phyloP scores from a whole-genome alignment of 2,113 vertebrate species.

The Eupsittula cactorum region DNA sequence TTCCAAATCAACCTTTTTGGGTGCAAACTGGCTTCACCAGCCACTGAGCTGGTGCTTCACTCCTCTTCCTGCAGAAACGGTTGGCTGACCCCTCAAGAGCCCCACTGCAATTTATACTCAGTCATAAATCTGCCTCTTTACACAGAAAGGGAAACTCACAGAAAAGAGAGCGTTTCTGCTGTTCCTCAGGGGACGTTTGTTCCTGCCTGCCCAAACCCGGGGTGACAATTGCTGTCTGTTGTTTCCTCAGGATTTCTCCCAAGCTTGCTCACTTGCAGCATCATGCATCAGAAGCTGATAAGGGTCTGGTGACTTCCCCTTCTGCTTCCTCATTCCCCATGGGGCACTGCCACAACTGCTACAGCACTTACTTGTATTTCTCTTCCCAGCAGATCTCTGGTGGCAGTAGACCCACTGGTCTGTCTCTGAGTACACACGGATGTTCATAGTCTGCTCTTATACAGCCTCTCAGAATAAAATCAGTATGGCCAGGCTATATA shows the following conservation, averaged over 20 bases:
- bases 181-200: neutral
- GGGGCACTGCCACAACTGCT: neutral
- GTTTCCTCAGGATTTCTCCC: neutral
- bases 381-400: neutral
- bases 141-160: neutral
- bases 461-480: neutral
- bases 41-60: no score
- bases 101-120: neutral
- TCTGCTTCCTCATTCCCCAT: neutral
- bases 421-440: neutral
- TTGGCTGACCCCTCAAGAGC: no score
- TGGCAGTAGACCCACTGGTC: neutral
- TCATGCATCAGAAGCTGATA: neutral
- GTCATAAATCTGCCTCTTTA: neutral
- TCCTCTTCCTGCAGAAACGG: no score
- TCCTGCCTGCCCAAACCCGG: neutral
- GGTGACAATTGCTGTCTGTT: neutral
- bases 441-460: neutral
- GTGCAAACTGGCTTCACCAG: neutral
- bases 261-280: neutral
- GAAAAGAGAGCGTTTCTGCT: neutral
- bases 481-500: neutral
- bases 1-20: neutral
- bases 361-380: fast-evolving
- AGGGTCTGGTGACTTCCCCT: neutral